Conservation (phyloP, 2,797 vertebrate species). For the Ceyx erithaca region DNA sequence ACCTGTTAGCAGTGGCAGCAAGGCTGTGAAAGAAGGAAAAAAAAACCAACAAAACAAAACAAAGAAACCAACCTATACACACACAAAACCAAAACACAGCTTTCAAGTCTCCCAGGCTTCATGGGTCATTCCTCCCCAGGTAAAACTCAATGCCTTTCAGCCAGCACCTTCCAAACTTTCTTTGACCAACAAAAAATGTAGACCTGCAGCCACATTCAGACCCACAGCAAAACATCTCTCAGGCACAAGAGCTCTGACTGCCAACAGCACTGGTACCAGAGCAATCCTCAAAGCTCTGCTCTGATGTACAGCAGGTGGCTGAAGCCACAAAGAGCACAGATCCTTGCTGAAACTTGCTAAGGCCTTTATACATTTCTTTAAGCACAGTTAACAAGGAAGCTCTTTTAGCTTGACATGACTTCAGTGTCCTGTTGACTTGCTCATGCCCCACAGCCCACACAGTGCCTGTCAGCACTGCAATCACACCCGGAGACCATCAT, state of each 20-base stretch:
- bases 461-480: not conserved
- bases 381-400: not conserved
- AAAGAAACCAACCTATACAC: too few relatives aligned
- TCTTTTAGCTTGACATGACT: not conserved
- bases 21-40: not conserved
- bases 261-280: not conserved
- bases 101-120: not conserved
- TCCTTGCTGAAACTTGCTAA: not conserved
- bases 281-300: not conserved
- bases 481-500: not conserved
- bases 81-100: not conserved
- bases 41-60: not conserved
- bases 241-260: fast-evolving
- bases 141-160: not conserved
- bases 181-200: not conserved
- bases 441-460: fast-evolving
- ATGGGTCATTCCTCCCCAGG: fast-evolving
- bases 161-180: not conserved
- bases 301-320: not conserved
- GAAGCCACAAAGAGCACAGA: fast-evolving
- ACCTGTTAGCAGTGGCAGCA: not conserved
- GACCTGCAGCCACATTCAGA: not conserved
- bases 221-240: fast-evolving
- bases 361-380: not conserved
- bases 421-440: not conserved